Evolutionary conservation across 2,113 vertebrate genomes (phyloP), one percentile per base, ranked within the genome.

Genomic region (Esox niger): DNA sequence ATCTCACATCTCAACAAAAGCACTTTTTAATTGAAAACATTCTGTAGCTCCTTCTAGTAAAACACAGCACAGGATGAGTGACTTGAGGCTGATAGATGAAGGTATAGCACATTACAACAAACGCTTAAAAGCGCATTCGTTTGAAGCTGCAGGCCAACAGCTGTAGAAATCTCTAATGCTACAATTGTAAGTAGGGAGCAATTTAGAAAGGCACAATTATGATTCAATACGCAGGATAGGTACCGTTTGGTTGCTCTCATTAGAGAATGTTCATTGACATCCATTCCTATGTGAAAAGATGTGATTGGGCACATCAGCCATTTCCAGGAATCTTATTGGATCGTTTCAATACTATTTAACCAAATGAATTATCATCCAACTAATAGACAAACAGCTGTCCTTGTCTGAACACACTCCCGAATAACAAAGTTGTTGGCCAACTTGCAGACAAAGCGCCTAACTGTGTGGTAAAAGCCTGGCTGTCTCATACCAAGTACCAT

Each of bases 1-100:
- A 43, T 61, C 32, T n/a, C 59, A 61, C 32, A 57, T 57, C 84
- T 73, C 31, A 52, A 21, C 21, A n/a, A 59, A 69, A 71, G 59
- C 74, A 23, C 2, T 26, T 71, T 84, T 81, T 81, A 85, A 85
- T 81, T 84, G 81, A 81, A 82, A 76, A 64, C 27, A 62, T 78
- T 80, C 35, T 73, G 67, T 56, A 74, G 70, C 59, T 10, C 20
- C 49, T 25, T 17, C 21, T 11, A 54, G 6, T 54, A n/a, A 8
- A 21, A 25, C 8, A 21, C 21, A n/a, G n/a, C 23, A 54, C 23
- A 25, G 20, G 8, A 54, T 54, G 10, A 25, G 49, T 7, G 20
- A 15, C 20, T 54, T 21, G 20, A 25, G 49, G 49, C 6, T 21
- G 23, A 54, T 21, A 54, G 20, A 25, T 25, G 15, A 1, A 54